Percentiles rank a stretch among this genome's conserved stretches.
phyloP scores from a whole-genome alignment of 2,797 vertebrate genomes.

The Triplophysa yarkandensis region DNA sequence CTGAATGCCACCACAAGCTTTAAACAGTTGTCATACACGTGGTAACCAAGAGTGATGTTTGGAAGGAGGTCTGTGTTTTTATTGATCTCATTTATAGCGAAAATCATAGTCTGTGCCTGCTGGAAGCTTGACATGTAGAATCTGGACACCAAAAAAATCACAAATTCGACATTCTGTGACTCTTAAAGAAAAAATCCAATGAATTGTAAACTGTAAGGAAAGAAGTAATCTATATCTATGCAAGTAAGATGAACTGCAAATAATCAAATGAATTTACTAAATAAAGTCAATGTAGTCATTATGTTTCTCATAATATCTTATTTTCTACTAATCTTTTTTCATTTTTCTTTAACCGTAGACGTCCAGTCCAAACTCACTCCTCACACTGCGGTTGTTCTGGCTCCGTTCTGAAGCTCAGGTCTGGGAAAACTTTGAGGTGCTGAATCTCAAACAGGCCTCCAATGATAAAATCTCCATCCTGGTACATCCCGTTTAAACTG shows the following conservation, averaged over 20 bases:
- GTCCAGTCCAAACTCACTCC: conserved; percentile 23
- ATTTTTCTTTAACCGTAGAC: not conserved
- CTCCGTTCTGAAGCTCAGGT: conserved; percentile 61
- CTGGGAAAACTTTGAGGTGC: conserved; percentile 40
- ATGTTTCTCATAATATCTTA: no score
- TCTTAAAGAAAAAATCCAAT: not conserved
- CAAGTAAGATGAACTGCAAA: not conserved
- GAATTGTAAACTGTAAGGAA: not conserved
- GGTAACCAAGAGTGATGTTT: conserved; percentile 53
- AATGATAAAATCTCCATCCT: conserved; percentile 54
- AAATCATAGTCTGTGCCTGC: conserved; percentile 53
- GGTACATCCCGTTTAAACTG: conserved; percentile 59
- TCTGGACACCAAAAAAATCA: conserved; percentile 13
- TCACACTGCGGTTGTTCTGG: conserved; percentile 60
- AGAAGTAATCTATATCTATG: not conserved
- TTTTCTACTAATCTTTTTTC: not conserved
- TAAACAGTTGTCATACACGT: conserved; percentile 56
- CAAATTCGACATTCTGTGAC: not conserved
- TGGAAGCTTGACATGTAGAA: conserved; percentile 51
- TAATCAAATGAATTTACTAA: not conserved
- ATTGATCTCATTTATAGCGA: conserved; percentile 59
- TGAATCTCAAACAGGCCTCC: conserved; percentile 58
- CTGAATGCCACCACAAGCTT: conserved; percentile 52
- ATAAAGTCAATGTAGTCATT: not conserved
- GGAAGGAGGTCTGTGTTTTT: conserved; percentile 48